A percentile compares a stretch with the other conserved stretches of the same genome.
phyloP scores from a whole-genome alignment of 2,113 vertebrate species.

The Xiphias gladius region DNA sequence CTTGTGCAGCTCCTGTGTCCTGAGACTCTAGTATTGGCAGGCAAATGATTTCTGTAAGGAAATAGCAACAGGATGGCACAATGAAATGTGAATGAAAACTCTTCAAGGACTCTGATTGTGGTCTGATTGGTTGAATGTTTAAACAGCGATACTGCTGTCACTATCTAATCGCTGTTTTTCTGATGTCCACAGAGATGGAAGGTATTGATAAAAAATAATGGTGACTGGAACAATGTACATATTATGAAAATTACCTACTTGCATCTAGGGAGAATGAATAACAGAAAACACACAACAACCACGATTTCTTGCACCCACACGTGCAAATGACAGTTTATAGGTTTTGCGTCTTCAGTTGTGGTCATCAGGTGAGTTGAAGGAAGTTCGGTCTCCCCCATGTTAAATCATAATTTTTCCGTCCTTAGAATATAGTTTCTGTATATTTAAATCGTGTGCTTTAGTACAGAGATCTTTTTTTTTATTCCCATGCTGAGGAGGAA shows the following conservation, averaged over 20 bases:
- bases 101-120: not conserved
- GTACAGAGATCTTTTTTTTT: constrained; percentile 59
- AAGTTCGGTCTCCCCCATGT: constrained; percentile 18
- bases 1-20: constrained; percentile 7
- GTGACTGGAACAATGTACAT: constrained; percentile 10
- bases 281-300: constrained; percentile 1
- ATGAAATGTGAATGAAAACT: constrained; percentile 6
- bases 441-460: constrained; percentile 68
- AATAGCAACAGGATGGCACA: not conserved
- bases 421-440: constrained; percentile 60
- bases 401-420: constrained; percentile 57
- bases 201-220: constrained; percentile 31
- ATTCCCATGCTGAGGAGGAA: constrained; percentile 53
- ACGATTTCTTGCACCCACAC: constrained; percentile 17
- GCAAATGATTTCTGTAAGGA: constrained; percentile 12
- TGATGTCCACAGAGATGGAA: constrained; percentile 7
- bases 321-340: not conserved
- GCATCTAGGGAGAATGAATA: not conserved
- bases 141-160: constrained; percentile 16
- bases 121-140: constrained; percentile 44
- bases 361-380: not conserved
- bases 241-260: constrained; percentile 33
- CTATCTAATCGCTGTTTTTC: constrained; percentile 7
- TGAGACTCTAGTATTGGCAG: constrained; percentile 6
- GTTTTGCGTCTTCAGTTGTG: not conserved